A percentile compares a stretch with the other conserved stretches of the same genome.
Conservation (phyloP, 2,888 invertebrate genomes). For the Gerris lacustris region DNA sequence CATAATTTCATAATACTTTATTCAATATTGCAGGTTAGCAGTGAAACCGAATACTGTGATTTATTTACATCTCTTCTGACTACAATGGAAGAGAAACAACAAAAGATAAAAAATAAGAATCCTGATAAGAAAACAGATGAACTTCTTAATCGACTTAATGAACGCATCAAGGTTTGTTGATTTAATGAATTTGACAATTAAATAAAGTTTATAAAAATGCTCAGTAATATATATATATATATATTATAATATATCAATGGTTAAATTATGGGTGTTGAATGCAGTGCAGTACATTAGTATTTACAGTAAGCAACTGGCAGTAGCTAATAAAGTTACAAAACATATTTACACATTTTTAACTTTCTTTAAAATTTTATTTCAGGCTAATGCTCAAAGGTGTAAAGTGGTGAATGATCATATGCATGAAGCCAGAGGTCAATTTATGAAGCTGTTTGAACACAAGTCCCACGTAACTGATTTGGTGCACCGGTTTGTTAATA, state of each 20-base stretch:
- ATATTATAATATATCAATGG: too few relatives aligned
- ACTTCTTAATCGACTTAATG: conserved; percentile 45
- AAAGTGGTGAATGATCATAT: conserved; percentile 86
- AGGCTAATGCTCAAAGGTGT: conserved; percentile 91
- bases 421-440: conserved; percentile 73
- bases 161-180: conserved; percentile 48
- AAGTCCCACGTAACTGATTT: conserved; percentile 80
- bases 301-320: too few relatives aligned
- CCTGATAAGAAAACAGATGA: conserved; percentile 39
- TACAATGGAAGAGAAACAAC: conserved; percentile 37
- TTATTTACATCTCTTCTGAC: conserved; percentile 41
- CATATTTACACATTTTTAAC: too few relatives aligned
- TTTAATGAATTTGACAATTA: too few relatives aligned
- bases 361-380: conserved; percentile 32
- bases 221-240: too few relatives aligned
- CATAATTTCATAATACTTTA: too few relatives aligned
- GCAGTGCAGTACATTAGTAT: too few relatives aligned
- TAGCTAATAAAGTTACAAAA: too few relatives aligned
- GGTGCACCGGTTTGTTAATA: conserved; percentile 79
- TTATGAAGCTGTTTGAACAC: conserved; percentile 83
- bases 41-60: conserved; percentile 44
- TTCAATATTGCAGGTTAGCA: conserved; percentile 38
- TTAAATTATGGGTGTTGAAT: too few relatives aligned
- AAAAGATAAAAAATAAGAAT: conserved; percentile 20
- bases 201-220: too few relatives aligned